phyloP scores from a whole-genome alignment of 2,797 vertebrate species.

The Pygocentrus nattereri region DNA sequence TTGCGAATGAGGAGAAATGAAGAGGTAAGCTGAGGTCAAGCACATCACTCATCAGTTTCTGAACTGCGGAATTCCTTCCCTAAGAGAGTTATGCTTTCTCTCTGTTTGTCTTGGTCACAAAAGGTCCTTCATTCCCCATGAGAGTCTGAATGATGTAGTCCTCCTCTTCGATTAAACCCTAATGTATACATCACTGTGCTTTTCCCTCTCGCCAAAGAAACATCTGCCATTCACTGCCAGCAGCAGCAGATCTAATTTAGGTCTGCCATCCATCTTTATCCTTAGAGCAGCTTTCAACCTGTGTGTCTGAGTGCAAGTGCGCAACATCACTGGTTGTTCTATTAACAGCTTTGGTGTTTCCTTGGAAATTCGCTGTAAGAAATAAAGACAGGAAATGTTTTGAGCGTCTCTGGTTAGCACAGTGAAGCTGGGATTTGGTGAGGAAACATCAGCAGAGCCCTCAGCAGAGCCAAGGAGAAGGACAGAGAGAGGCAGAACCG shows the following conservation, averaged over 20 bases:
- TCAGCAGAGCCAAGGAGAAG: constrained; percentile 49
- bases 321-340: constrained; percentile 37
- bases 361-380: constrained; percentile 70
- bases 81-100: constrained; percentile 25
- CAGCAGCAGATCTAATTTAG: background rate
- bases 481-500: constrained; percentile 55
- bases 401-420: constrained; percentile 66
- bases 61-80: constrained; percentile 13
- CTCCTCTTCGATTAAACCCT: constrained; percentile 12
- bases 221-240: background rate
- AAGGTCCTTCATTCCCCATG: constrained; percentile 9
- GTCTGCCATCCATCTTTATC: background rate
- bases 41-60: constrained; percentile 20
- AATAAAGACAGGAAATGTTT: constrained; percentile 77
- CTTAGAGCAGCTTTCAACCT: background rate
- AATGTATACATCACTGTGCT: constrained; percentile 3
- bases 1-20: constrained; percentile 5
- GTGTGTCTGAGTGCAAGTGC: constrained; percentile 29
- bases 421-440: constrained; percentile 29
- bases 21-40: constrained; percentile 30
- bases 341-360: constrained; percentile 67
- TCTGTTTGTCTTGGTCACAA: constrained; percentile 36
- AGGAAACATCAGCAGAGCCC: background rate
- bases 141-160: constrained; percentile 1
- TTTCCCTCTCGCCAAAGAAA: constrained; percentile 32